These are phyloP conservation scores for Apostichopus leukothele DNA, from an alignment of 53 echinoderm and acorn worm genomes.

Conservation along the genomic window DNA sequence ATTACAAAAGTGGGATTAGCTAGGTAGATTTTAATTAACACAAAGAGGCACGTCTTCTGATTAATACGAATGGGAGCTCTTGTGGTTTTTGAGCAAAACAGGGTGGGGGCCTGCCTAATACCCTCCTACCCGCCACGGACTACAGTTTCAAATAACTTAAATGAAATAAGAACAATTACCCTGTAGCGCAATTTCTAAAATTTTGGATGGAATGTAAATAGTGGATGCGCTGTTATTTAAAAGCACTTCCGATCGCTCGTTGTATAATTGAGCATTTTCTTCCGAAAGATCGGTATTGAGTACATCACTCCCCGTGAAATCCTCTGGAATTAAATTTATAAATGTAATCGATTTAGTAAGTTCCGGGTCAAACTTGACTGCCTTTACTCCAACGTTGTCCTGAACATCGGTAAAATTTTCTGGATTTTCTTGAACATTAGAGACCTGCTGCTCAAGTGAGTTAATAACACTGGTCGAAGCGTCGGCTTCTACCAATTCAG, in stretches of 20 bases:
- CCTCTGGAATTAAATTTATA: background rate
- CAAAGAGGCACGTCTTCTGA: no score
- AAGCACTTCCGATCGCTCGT: background rate
- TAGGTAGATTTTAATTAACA: no score
- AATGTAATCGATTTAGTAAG: slow-evolving; percentile 30
- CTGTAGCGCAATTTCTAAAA: background rate
- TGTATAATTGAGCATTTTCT: slow-evolving; percentile 8
- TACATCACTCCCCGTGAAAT: background rate
- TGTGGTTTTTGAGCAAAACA: no score
- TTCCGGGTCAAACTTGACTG: slow-evolving; percentile 13
- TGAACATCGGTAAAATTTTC: slow-evolving; percentile 34
- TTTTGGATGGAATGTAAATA: background rate
- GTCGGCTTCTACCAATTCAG: background rate
- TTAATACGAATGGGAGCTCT: no score
- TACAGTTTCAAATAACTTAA: no score
- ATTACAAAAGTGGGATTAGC: no score
- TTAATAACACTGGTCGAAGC: background rate
- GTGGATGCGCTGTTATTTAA: background rate
- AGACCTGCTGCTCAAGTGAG: slow-evolving; percentile 30
- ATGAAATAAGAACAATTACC: background rate
- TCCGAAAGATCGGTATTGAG: background rate
- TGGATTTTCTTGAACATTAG: slow-evolving; percentile 31
- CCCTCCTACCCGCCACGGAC: no score
- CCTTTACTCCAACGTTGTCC: slow-evolving; percentile 23
- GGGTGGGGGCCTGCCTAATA: no score